Percentiles rank a stretch among this genome's conserved stretches.
These are phyloP conservation scores for Cantharis rufa DNA, from an alignment of 2,888 invertebrate genomes.

Conservation along the genomic window DNA sequence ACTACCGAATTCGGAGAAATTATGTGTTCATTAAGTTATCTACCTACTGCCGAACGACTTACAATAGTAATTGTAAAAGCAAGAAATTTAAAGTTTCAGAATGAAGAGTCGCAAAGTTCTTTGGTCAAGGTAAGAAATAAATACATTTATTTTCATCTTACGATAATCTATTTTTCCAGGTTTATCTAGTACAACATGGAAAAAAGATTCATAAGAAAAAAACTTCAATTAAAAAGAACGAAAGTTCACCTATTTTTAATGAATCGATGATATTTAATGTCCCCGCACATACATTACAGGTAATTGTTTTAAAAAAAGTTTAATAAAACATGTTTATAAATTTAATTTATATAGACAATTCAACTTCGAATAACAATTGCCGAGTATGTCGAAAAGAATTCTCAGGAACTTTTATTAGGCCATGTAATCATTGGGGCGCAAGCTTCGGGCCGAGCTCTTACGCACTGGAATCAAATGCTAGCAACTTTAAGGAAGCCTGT, in stretches of 20 bases:
- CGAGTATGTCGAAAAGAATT: slow-evolving; percentile 56
- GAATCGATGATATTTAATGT: slow-evolving; percentile 85
- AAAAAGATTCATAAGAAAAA: slow-evolving; percentile 83
- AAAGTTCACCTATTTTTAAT: slow-evolving; percentile 78
- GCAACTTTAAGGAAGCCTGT: slow-evolving; percentile 77
- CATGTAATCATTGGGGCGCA: slow-evolving; percentile 79
- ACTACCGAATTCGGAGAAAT: slow-evolving; percentile 76
- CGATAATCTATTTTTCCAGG: slow-evolving; percentile 54
- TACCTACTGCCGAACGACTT: slow-evolving; percentile 80
- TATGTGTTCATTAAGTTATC: slow-evolving; percentile 80
- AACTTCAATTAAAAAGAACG: slow-evolving; percentile 74
- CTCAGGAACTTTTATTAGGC: slow-evolving; percentile 70
- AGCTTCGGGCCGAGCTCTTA: slow-evolving; percentile 71
- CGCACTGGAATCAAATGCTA: slow-evolving; percentile 86
- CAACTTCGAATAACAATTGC: slow-evolving; percentile 74
- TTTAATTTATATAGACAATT: slow-evolving; percentile 61
- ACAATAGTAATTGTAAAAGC: slow-evolving; percentile 79
- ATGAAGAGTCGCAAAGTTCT: slow-evolving; percentile 65
- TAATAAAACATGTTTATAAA: neutral
- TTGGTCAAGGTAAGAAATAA: slow-evolving; percentile 69
- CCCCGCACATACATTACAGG: slow-evolving; percentile 71
- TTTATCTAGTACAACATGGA: slow-evolving; percentile 78
- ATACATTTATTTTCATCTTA: neutral
- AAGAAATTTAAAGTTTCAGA: slow-evolving; percentile 68
- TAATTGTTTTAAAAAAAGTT: slow-evolving; percentile 41